Conservation (phyloP, 1,140 invertebrate species). For the Nasonia longicornis region DNA sequence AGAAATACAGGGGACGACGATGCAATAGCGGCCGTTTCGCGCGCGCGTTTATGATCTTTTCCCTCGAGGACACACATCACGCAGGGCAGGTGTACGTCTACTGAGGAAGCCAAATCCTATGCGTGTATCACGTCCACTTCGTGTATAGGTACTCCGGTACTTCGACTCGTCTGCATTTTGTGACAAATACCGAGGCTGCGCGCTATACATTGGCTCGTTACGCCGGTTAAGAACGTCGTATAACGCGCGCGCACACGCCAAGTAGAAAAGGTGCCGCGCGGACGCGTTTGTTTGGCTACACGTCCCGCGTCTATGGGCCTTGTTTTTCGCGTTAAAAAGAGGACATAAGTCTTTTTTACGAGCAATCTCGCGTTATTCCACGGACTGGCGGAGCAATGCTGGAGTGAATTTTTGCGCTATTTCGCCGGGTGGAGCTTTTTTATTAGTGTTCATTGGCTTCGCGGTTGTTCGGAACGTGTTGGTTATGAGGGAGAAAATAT, state of each 20-base stretch:
- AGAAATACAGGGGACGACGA: background rate
- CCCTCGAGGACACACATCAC: background rate
- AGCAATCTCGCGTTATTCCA: background rate
- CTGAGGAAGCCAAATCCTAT: background rate
- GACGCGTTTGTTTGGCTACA: background rate
- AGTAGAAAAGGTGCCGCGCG: background rate
- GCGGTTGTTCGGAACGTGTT: background rate
- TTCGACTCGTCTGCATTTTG: background rate
- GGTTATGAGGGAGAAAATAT: too few species aligned
- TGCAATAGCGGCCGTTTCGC: background rate
- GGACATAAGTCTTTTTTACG: background rate
- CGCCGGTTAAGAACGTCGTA: background rate
- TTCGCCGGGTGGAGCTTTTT: background rate
- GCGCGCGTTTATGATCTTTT: constrained; percentile 10
- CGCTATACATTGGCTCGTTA: background rate
- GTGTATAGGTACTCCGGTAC: background rate
- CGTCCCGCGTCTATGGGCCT: too few species aligned
- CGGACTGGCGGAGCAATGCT: too few species aligned
- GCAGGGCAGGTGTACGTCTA: background rate
- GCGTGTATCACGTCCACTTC: background rate
- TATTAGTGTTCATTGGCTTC: background rate
- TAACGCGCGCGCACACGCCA: background rate
- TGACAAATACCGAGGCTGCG: background rate
- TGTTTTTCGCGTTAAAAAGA: background rate
- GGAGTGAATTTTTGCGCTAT: background rate